Conservation (phyloP, 2,888 invertebrate genomes). For the Orchesella flavescens region DNA sequence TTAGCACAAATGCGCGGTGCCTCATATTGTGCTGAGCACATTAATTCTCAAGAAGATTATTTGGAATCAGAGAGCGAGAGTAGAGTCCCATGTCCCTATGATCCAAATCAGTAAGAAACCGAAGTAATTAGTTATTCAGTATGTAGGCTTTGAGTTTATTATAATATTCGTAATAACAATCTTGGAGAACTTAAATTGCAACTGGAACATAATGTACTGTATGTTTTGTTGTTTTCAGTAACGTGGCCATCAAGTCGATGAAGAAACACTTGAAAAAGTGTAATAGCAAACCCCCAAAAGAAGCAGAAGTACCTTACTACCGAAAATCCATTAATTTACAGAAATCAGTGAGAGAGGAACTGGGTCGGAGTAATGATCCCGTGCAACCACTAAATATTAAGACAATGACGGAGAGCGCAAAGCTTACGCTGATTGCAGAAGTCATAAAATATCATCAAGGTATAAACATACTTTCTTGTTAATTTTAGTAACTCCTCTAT, state of each 20-base stretch:
- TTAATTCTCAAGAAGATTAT: background rate
- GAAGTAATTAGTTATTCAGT: background rate
- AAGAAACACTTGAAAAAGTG: constrained; percentile 75
- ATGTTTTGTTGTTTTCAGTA: constrained; percentile 72
- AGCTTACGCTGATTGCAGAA: constrained; percentile 65
- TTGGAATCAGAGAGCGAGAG: background rate
- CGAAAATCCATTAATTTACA: constrained; percentile 6
- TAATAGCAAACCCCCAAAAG: constrained; percentile 73
- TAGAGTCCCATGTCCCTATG: constrained; percentile 57
- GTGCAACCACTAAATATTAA: constrained; percentile 31
- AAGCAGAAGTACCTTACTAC: constrained; percentile 59
- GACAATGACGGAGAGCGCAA: constrained; percentile 67
- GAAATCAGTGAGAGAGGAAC: background rate
- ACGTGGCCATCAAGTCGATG: constrained; percentile 74
- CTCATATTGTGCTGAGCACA: constrained; percentile 45
- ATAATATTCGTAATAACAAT: background rate
- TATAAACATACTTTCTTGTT: constrained; percentile 55
- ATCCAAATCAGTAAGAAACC: constrained; percentile 62
- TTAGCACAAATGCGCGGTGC: constrained; percentile 10
- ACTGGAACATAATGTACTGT: no score
- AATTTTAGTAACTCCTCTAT: background rate
- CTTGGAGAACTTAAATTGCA: no score
- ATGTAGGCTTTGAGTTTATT: background rate
- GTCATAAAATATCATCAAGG: constrained; percentile 67
- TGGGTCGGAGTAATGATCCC: background rate